Base-by-base conservation (phyloP, 64 coral and sea anemone species). In the Pocillopora damicornis region DNA sequence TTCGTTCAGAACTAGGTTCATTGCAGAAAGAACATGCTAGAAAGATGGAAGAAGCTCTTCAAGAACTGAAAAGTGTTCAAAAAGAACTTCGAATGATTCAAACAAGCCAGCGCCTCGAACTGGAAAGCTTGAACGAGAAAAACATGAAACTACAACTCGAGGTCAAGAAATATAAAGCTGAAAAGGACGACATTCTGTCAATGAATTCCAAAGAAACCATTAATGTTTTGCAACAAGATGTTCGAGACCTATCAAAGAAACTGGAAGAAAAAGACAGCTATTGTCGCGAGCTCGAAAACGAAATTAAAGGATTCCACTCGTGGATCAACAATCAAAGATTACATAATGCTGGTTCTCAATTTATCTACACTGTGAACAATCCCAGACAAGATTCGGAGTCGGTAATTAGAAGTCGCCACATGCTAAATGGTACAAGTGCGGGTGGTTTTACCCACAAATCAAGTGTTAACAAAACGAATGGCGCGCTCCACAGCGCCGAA, bases 221-320 rank as follows among this genome's bases (percentile, higher is more conserved):
- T 36, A 88, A 93, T 71, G 91, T 97, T 9, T 81, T 97, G 63
- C 94, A 97, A 60, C 94, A 97, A 88, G 94, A 97, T 76, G 94
- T 97, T 15, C 83, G 91, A 61, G 94, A 97, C 37, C 71, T 97
- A 65, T 89, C 89, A 26, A 93, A 81, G 60, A 97, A 97, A 38
- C 79, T 97, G 35, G 94, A 97, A 10, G 79, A 97, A 38, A 89
- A 92, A 45, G 94, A 97, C 79, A 93, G 75, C 51, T 93, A 89
- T 56, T 93, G 91, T 42, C 71, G 84, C 59, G 91, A 93, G 23
- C 79, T 97, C 5, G 88, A 97, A 38, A 87, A 86, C 15, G 94
- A 97, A 75, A 83, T 97, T 37, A 90, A 89, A 42, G 79, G 91
- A 15, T 78, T 97, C 16, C 94, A 90, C 65, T 79, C 83, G 0